phyloP scores from a whole-genome alignment of 2,888 invertebrate genomes.

The Drosophila anomelani region DNA sequence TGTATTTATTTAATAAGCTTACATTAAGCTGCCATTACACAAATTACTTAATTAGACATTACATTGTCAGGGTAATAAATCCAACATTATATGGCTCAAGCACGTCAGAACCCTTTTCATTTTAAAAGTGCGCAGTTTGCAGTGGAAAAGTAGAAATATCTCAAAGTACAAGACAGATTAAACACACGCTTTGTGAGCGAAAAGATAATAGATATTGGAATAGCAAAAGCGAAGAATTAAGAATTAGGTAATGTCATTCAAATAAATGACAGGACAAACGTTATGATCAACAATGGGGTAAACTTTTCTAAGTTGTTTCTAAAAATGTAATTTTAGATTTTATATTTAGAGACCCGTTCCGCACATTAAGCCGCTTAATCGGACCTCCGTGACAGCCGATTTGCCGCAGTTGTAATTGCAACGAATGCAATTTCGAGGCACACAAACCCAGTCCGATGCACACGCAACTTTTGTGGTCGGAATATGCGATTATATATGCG shows the following conservation, averaged over 20 bases:
- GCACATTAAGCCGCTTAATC: slow-evolving; percentile 62
- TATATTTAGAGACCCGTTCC: slow-evolving; percentile 54
- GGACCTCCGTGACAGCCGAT: slow-evolving; percentile 44
- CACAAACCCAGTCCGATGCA: slow-evolving; percentile 53
- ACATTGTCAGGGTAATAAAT: slow-evolving; percentile 54
- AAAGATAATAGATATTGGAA: slow-evolving; percentile 3
- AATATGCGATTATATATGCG: slow-evolving; percentile 13
- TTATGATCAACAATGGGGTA: slow-evolving; percentile 7
- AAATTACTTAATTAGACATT: slow-evolving; percentile 26
- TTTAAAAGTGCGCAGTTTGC: slow-evolving; percentile 27
- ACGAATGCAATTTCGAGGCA: slow-evolving; percentile 47
- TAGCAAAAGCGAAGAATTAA: neutral
- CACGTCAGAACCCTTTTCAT: slow-evolving; percentile 9
- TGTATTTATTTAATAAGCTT: slow-evolving; percentile 14
- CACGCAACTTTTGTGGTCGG: slow-evolving; percentile 28
- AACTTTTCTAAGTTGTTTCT: slow-evolving; percentile 22
- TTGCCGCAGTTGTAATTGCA: slow-evolving; percentile 36
- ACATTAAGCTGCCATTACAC: slow-evolving; percentile 4
- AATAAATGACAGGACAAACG: slow-evolving; percentile 33
- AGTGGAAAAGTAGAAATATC: slow-evolving; percentile 7
- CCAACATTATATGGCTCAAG: neutral
- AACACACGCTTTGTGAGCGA: neutral
- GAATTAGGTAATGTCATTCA: slow-evolving; percentile 11
- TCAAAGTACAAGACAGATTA: slow-evolving; percentile 12
- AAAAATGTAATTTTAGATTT: slow-evolving; percentile 43